Evolutionary conservation across 2,888 invertebrate genomes (phyloP), one percentile per base, ranked within the genome.

Genomic region (Chalcosyrphus nemorum): DNA sequence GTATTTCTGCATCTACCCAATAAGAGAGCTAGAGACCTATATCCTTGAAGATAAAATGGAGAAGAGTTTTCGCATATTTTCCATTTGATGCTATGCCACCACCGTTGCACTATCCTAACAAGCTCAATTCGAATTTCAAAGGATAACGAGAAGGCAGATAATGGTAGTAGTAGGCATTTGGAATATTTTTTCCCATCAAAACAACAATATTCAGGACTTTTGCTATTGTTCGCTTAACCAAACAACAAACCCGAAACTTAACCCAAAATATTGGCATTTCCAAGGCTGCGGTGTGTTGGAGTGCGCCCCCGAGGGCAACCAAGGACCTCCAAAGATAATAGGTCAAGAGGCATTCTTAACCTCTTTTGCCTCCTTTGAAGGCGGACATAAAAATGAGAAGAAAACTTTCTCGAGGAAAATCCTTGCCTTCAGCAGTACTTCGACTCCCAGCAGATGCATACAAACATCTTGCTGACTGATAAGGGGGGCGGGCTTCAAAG

Each of bases 181-280:
- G 24, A 82, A 77, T 61, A 82, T 77, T 4, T 77, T 4, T 50
- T 13, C 24, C 54, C 52, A 57, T 71, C 70, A 57, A 75, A 76
- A 81, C 57, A 76, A 81, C 57, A 76, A 75, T 70, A 75, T 81
- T 50, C 81, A 65, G 61, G 61, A 63, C 56, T 57, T 57, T 19
- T 63, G 52, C 54, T 50, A 65, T 81, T 81, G 76, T 82, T 77
- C 70, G 76, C 43, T 50, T 35, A 56, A 50, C 65, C 68, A 45
- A 80, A 29, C 81, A 80, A 19, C 76, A 81, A 70, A 71, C 70
- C 57, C 72, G 76, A 65, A 76, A 70, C 81, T 81, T 71, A 71
- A 71, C 63, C 70, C 63, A 71, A 81, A 81, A 75, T 76, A 76
- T 81, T 70, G 81, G 63, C 75, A 70, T 75, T 63, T 63, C 47